phyloP scores from a whole-genome alignment of 2,113 vertebrate species.

The Nothobranchius kuhntae region DNA sequence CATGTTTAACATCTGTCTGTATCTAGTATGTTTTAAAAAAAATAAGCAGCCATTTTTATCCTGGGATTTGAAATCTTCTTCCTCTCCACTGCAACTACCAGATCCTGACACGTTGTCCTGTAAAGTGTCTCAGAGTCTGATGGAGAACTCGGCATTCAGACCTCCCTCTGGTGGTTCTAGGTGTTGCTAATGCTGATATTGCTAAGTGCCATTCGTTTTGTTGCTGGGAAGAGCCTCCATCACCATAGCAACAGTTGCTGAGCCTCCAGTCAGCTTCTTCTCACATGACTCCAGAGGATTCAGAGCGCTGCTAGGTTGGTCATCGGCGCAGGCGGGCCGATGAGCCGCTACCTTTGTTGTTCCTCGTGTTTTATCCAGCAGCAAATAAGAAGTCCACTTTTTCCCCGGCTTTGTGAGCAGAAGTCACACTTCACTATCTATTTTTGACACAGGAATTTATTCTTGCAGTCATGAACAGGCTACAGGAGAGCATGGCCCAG shows the following conservation, averaged over 20 bases:
- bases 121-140: no score
- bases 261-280: constrained; percentile 54
- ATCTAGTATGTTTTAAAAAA: background rate
- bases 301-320: constrained; percentile 44
- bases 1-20: background rate
- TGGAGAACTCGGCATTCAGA: no score
- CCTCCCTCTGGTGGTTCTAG: no score
- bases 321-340: constrained; percentile 46
- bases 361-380: constrained; percentile 1
- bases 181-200: background rate
- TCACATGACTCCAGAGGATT: constrained; percentile 70
- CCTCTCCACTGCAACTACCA: no score
- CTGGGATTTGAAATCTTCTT: no score
- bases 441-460: background rate
- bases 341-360: background rate
- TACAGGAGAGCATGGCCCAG: background rate
- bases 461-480: background rate
- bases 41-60: no score
- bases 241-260: constrained; percentile 72
- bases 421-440: background rate
- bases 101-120: no score
- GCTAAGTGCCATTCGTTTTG: constrained; percentile 31
- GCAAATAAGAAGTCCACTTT: no score
- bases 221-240: constrained; percentile 79
- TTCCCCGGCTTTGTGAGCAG: background rate